Percentiles rank a stretch among this genome's conserved stretches.
phyloP scores from a whole-genome alignment of 2,888 invertebrate species.

The Achlya flavicornis region DNA sequence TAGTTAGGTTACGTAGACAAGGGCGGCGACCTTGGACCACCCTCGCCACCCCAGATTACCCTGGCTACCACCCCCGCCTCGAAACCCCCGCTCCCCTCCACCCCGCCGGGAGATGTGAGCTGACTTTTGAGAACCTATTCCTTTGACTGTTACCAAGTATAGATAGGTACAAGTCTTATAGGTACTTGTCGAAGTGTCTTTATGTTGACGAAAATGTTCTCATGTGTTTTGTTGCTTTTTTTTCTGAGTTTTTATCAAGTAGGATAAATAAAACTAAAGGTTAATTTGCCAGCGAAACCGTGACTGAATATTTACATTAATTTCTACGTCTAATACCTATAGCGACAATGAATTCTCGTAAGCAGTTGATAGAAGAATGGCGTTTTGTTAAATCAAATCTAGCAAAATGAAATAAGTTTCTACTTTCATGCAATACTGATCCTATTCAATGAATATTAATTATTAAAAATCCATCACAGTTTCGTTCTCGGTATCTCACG shows the following conservation, averaged over 20 bases:
- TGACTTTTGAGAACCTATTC: constrained; percentile 69
- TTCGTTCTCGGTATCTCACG: neutral
- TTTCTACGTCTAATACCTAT: no score
- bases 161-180: constrained; percentile 25
- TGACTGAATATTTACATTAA: no score
- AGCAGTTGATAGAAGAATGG: no score
- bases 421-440: no score
- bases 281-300: no score
- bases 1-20: constrained; percentile 72
- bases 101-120: constrained; percentile 64
- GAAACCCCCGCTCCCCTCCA: constrained; percentile 23
- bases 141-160: constrained; percentile 55
- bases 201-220: neutral
- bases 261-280: no score
- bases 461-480: neutral
- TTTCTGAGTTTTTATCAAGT: neutral
- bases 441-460: neutral
- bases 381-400: no score
- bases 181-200: constrained; percentile 8
- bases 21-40: constrained; percentile 77
- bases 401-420: no score
- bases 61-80: constrained; percentile 23
- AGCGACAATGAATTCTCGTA: no score
- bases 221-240: neutral
- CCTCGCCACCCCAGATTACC: constrained; percentile 34